phyloP scores from a whole-genome alignment of 2,888 invertebrate genomes.

The Pharmacophagus antenor region DNA sequence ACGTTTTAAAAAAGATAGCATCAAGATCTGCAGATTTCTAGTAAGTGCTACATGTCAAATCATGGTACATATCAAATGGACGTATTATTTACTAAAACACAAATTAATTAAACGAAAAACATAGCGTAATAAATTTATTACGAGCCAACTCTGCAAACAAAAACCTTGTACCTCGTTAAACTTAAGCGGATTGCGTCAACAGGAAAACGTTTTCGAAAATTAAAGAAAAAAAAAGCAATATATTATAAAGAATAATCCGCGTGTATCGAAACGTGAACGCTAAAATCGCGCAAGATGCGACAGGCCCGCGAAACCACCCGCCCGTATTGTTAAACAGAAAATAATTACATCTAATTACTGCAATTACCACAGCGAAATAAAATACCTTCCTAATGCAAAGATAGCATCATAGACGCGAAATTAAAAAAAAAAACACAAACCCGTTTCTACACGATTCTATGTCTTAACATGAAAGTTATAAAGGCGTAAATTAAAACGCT shows the following conservation, averaged over 20 bases:
- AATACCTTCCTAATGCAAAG: conserved; percentile 36
- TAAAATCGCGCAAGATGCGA: conserved; percentile 12
- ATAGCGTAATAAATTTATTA: too few relatives aligned
- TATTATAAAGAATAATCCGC: conserved; percentile 4
- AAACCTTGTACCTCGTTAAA: background rate
- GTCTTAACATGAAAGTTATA: conserved; percentile 34
- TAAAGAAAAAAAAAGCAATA: too few relatives aligned
- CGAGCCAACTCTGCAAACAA: background rate
- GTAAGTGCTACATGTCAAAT: too few relatives aligned
- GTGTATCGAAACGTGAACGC: conserved; percentile 11
- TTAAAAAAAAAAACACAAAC: conserved; percentile 33
- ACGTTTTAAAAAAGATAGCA: too few relatives aligned
- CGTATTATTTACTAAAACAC: too few relatives aligned
- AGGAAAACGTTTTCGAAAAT: background rate
- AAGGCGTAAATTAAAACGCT: conserved; percentile 38
- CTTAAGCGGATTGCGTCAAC: background rate
- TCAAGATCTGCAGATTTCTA: too few relatives aligned
- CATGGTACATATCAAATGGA: too few relatives aligned
- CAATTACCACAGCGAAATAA: conserved; percentile 36
- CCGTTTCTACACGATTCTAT: conserved; percentile 35
- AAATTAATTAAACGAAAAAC: too few relatives aligned
- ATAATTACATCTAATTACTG: conserved; percentile 36
- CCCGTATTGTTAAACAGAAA: conserved; percentile 31
- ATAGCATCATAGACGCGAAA: conserved; percentile 32
- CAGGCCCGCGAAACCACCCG: conserved; percentile 13